Evolutionary conservation across 2,797 vertebrate genomes (phyloP).

Genomic region (Pseudotriccus pelzelni): DNA sequence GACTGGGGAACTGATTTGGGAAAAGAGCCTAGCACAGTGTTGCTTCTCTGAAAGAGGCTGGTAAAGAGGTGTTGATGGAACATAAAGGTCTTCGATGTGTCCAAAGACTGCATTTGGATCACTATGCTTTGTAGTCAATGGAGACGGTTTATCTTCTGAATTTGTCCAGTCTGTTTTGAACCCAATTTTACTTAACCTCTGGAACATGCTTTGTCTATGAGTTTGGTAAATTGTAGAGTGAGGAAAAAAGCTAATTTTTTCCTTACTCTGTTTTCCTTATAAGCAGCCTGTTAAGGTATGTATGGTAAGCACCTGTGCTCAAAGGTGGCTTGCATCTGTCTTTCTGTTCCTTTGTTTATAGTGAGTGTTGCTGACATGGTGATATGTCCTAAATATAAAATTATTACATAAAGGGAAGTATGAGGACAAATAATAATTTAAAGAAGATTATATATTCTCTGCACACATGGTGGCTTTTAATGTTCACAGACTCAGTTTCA

Average conservation of each 20-base stretch:
- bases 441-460: not conserved
- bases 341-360: slow-evolving; percentile 13
- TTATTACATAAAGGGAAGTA: not conserved
- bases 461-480: not conserved
- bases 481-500: not conserved
- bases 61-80: not conserved
- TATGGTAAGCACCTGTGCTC: slow-evolving; percentile 24
- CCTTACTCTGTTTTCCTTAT: not conserved
- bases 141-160: not conserved
- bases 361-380: not conserved
- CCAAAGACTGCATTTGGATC: not conserved
- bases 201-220: not conserved
- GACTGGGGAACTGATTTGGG: not conserved
- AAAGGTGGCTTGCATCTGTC: not conserved
- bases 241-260: not conserved
- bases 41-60: not conserved
- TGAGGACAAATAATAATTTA: slow-evolving; percentile 6
- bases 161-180: not conserved
- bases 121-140: not conserved
- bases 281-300: not conserved
- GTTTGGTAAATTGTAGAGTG: not conserved
- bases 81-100: not conserved
- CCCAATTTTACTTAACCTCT: not conserved
- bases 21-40: not conserved
- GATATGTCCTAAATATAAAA: slow-evolving; percentile 6